A percentile compares a stretch with the other conserved stretches of the same genome.
phyloP scores from a whole-genome alignment of 2,888 invertebrate species.

The Plebejus melissa region DNA sequence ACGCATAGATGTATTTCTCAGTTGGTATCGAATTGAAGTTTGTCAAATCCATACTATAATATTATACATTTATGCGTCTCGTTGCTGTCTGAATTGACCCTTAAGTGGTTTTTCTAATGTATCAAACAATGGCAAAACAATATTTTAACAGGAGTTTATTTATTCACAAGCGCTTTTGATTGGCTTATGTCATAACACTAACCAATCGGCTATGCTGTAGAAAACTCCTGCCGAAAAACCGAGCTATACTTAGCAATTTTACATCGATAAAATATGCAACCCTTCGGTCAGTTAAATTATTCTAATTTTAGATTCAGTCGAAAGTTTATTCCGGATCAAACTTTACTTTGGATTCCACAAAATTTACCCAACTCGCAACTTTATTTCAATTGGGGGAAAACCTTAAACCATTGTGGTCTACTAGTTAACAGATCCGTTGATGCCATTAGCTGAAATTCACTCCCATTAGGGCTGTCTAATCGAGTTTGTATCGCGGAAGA shows the following conservation, averaged over 20 bases:
- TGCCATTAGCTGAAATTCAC: slow-evolving; percentile 29
- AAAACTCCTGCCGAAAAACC: not conserved
- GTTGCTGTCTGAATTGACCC: too few relatives aligned
- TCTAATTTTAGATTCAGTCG: not conserved
- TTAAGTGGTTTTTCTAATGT: not conserved
- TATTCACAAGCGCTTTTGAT: too few relatives aligned
- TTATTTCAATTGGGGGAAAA: slow-evolving; percentile 24
- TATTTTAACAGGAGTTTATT: not conserved
- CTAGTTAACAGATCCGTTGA: slow-evolving; percentile 28
- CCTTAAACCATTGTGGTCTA: slow-evolving; percentile 26
- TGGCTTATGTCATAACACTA: not conserved
- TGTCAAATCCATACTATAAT: too few relatives aligned
- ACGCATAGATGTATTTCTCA: too few relatives aligned
- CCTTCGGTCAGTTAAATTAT: not conserved
- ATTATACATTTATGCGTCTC: too few relatives aligned
- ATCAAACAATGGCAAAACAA: not conserved
- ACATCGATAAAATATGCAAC: not conserved
- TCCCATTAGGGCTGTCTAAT: slow-evolving; percentile 30
- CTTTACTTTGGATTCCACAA: not conserved
- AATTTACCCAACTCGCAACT: slow-evolving; percentile 4
- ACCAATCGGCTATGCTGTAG: not conserved
- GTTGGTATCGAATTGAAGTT: too few relatives aligned
- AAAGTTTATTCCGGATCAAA: not conserved
- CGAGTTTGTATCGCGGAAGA: slow-evolving; percentile 29
- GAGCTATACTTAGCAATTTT: not conserved